A percentile compares a stretch with the other conserved stretches of the same genome.
Evolutionary conservation across 2,113 vertebrate species (phyloP).

Genomic region (Tetrao urogallus): DNA sequence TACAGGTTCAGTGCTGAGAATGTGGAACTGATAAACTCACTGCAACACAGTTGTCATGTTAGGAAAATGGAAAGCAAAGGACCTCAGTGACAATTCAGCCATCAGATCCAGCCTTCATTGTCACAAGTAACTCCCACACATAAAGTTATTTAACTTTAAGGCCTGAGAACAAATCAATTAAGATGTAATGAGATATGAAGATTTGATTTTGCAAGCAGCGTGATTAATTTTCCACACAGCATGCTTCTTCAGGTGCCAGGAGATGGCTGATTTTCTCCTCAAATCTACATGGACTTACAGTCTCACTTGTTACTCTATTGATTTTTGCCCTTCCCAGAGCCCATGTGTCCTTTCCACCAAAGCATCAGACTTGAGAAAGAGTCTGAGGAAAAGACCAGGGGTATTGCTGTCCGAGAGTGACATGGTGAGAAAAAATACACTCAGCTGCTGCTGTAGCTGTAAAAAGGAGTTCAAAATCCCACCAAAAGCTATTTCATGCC

Average conservation of each 20-base stretch:
- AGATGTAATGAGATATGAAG: background rate
- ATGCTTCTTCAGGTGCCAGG: background rate
- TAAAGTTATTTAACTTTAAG: background rate
- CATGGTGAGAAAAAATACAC: background rate
- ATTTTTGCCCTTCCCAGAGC: background rate
- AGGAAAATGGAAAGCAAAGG: background rate
- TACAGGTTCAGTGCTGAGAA: background rate
- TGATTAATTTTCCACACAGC: background rate
- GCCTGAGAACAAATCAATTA: background rate
- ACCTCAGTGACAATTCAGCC: fast-evolving
- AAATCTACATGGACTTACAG: background rate
- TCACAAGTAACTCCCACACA: background rate
- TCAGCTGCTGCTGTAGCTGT: background rate
- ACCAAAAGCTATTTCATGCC: background rate
- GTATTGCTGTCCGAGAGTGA: fast-evolving
- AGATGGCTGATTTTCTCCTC: background rate
- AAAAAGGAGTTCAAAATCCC: background rate
- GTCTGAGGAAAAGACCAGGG: background rate
- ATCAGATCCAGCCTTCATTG: background rate
- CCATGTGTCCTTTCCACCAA: background rate
- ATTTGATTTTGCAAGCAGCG: background rate
- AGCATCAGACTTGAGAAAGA: background rate
- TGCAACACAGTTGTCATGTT: background rate
- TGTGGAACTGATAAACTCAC: background rate
- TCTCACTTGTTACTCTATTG: background rate